A percentile compares a stretch with the other conserved stretches of the same genome.
Conservation (phyloP, 2,888 invertebrate genomes). For the Taphrorychus bicolor region DNA sequence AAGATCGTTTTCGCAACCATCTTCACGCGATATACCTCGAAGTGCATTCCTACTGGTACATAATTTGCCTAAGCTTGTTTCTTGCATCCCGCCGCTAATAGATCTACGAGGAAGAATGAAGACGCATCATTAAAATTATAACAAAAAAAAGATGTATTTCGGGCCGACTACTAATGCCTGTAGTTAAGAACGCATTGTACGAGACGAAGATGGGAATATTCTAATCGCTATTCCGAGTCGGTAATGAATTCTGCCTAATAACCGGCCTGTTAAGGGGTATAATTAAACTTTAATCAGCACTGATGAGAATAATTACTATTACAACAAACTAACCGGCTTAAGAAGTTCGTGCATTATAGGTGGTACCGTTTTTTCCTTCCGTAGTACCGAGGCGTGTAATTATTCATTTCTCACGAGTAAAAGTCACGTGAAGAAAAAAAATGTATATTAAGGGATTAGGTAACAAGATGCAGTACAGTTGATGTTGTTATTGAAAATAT, state of each 20-base stretch:
- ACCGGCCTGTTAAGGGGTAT: background rate
- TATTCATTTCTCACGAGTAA: slow-evolving; percentile 2
- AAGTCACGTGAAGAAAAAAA: background rate
- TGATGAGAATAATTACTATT: background rate
- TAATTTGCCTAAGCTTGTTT: background rate
- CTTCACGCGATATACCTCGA: background rate
- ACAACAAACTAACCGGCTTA: background rate
- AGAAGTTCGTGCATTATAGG: background rate
- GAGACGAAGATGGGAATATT: slow-evolving; percentile 1
- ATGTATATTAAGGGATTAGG: background rate
- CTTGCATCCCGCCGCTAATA: background rate
- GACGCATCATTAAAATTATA: background rate
- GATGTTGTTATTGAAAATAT: no score
- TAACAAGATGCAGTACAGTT: no score
- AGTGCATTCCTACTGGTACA: background rate
- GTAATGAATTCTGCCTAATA: background rate
- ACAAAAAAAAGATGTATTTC: background rate
- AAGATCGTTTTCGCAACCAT: background rate
- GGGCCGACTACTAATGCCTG: background rate
- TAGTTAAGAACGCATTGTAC: background rate
- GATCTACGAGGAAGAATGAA: background rate
- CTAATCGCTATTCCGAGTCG: background rate
- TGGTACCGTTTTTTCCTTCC: slow-evolving; percentile 2
- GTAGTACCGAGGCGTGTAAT: background rate
- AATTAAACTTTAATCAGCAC: slow-evolving; percentile 3